phyloP scores from a whole-genome alignment of 1,140 invertebrate species.

The Lepidotrigona ventralis region DNA sequence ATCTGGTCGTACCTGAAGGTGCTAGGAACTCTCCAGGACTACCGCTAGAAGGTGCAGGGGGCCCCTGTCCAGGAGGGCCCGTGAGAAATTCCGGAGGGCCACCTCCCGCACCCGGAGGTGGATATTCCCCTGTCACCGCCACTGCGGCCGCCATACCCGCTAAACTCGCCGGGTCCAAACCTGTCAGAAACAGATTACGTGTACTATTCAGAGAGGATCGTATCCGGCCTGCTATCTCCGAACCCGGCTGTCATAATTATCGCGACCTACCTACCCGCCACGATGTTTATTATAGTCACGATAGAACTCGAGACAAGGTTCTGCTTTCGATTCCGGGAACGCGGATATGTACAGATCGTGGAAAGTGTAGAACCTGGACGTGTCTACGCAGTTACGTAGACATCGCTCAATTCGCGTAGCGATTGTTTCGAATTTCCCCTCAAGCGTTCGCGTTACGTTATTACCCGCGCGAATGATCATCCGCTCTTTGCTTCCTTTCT shows the following conservation, averaged over 20 bases:
- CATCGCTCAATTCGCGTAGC: neutral
- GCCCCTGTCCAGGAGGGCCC: slow-evolving; percentile 82
- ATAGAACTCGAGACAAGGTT: slow-evolving; percentile 40
- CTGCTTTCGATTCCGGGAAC: slow-evolving; percentile 13
- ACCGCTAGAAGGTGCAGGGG: slow-evolving; percentile 79
- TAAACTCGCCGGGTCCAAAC: slow-evolving; percentile 84
- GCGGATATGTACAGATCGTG: neutral
- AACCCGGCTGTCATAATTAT: slow-evolving; percentile 70
- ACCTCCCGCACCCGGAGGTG: slow-evolving; percentile 82
- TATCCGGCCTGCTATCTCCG: slow-evolving; percentile 73
- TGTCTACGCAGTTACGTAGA: neutral
- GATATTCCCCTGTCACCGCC: slow-evolving; percentile 83
- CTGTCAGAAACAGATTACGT: slow-evolving; percentile 81
- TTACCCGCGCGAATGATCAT: neutral
- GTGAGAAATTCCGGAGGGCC: slow-evolving; percentile 82
- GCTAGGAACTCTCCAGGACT: slow-evolving; percentile 79
- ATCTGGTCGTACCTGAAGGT: slow-evolving; percentile 75
- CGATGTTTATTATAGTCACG: slow-evolving; percentile 61
- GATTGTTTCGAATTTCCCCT: neutral
- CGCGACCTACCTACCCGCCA: slow-evolving; percentile 62
- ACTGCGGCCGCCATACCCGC: slow-evolving; percentile 85
- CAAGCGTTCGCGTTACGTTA: too few relatives aligned
- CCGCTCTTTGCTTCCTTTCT: neutral
- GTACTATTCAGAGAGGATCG: slow-evolving; percentile 75
- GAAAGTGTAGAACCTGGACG: too few relatives aligned